Conservation (phyloP, 2,113 vertebrate species). For the Pogonocichla stellata region DNA sequence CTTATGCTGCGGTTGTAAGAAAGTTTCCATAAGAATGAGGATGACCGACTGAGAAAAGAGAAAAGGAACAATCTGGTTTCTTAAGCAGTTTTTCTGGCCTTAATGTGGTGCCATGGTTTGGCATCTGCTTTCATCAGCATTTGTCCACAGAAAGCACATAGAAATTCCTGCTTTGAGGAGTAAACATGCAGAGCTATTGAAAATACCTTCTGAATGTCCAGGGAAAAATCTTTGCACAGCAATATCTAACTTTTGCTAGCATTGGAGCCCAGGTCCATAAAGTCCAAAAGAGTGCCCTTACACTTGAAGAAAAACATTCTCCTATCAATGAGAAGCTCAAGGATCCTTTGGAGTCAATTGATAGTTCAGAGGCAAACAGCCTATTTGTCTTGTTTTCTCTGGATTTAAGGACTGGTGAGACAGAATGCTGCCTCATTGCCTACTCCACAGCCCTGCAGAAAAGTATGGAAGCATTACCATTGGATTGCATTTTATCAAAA, state of each 20-base stretch:
- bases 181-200: background rate
- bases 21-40: background rate
- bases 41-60: background rate
- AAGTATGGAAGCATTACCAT: background rate
- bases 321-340: background rate
- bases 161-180: background rate
- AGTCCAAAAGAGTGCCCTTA: background rate
- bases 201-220: background rate
- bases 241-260: background rate
- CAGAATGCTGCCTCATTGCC: background rate
- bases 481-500: background rate
- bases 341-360: background rate
- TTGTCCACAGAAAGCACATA: background rate
- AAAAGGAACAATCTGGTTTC: background rate
- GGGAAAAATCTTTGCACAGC: background rate
- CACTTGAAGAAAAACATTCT: background rate
- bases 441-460: background rate
- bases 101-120: background rate
- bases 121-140: background rate
- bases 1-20: constrained; percentile 4
- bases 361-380: background rate
- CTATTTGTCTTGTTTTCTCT: background rate
- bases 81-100: background rate
- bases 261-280: background rate
- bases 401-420: background rate